Evolutionary conservation across 2,888 invertebrate genomes (phyloP).

Genomic region (Alviniconcha strummeri): DNA sequence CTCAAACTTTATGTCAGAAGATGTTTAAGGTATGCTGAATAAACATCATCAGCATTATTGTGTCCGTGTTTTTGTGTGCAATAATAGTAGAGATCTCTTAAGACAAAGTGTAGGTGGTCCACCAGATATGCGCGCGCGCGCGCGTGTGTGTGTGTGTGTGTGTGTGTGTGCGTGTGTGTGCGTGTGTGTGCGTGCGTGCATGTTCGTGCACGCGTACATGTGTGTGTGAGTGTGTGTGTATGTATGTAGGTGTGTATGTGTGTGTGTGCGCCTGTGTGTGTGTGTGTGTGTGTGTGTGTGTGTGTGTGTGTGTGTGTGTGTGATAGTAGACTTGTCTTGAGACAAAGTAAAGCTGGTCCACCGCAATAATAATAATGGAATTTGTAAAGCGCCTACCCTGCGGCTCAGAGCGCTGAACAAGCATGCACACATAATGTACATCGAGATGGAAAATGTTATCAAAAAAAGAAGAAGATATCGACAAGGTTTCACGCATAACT

Average conservation of each 20-base stretch:
- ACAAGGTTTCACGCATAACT: too few species aligned
- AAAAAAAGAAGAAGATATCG: too few species aligned
- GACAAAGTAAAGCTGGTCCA: too few species aligned
- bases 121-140: neutral
- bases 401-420: too few species aligned
- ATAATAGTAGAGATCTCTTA: too few species aligned
- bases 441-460: too few species aligned
- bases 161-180: neutral
- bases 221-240: neutral
- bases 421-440: too few species aligned
- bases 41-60: constrained; percentile 13
- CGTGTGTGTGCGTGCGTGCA: constrained; percentile 4
- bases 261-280: neutral
- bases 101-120: too few species aligned
- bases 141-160: neutral
- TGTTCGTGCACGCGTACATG: neutral
- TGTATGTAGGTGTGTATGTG: neutral
- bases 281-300: neutral
- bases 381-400: too few species aligned
- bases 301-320: neutral
- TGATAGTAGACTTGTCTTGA: neutral
- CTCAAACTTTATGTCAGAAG: neutral
- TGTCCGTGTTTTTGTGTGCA: neutral
- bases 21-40: neutral
- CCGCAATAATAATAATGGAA: too few species aligned